A percentile compares a stretch with the other conserved stretches of the same genome.
phyloP scores from a whole-genome alignment of 2,797 vertebrate genomes.

The Sebastes matsubarae region DNA sequence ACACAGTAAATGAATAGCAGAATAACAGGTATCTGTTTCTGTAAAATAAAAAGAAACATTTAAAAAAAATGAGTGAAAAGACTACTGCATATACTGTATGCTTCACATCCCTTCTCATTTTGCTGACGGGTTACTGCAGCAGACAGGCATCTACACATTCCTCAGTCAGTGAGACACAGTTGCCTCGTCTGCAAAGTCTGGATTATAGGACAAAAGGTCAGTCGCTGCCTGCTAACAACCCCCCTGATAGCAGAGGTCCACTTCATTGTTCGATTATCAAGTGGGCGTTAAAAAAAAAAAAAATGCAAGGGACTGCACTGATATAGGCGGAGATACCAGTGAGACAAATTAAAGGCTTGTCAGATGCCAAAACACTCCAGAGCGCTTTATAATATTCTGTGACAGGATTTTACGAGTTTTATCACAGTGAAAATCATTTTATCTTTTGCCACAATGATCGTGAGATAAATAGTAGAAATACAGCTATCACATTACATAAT shows the following conservation, averaged over 20 bases:
- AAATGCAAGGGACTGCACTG: not conserved
- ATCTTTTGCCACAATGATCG: not conserved
- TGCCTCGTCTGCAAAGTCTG: slow-evolving; percentile 66
- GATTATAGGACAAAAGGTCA: slow-evolving; percentile 66
- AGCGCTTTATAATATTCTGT: not conserved
- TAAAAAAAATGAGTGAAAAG: not conserved
- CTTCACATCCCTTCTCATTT: not conserved
- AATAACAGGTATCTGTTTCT: not conserved
- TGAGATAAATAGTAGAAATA: not conserved
- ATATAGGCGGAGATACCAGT: rapidly evolving
- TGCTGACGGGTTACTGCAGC: slow-evolving; percentile 29
- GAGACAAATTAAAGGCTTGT: not conserved
- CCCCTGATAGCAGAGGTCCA: not conserved
- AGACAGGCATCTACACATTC: slow-evolving; percentile 51
- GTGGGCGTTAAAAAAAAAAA: too few species aligned
- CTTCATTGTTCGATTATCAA: not conserved
- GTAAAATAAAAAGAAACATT: not conserved
- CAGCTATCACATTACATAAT: not conserved
- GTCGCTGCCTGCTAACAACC: not conserved
- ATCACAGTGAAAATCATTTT: not conserved
- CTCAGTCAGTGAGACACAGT: slow-evolving; percentile 49
- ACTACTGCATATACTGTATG: not conserved
- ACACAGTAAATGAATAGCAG: not conserved
- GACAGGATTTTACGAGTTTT: not conserved
- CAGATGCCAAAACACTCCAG: not conserved